Evolutionary conservation across 1,140 invertebrate species (phyloP).

Genomic region (Drosophila dunni): DNA sequence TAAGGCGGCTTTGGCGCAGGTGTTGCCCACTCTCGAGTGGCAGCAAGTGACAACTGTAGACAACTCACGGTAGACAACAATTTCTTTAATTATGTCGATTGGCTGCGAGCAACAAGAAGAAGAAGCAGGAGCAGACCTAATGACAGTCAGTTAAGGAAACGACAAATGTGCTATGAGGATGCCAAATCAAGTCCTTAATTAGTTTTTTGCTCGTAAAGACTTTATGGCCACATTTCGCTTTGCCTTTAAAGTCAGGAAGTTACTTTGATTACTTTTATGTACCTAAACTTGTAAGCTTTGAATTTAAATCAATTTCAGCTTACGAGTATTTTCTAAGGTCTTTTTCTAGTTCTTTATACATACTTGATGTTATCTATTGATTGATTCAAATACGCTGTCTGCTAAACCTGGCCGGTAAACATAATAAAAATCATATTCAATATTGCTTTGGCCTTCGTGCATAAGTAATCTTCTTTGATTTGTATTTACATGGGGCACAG

Average conservation of each 20-base stretch:
- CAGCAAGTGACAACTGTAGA: constrained; percentile 18
- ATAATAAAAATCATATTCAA: constrained; percentile 12
- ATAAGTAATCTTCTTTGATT: background rate
- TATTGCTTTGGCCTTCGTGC: background rate
- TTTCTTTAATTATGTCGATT: constrained; percentile 38
- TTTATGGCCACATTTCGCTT: background rate
- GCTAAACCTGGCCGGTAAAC: background rate
- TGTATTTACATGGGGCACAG: background rate
- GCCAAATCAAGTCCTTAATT: constrained; percentile 26
- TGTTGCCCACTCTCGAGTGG: constrained; percentile 3
- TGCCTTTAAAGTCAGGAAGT: background rate
- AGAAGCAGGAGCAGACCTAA: background rate
- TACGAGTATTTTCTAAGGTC: background rate
- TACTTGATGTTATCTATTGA: background rate
- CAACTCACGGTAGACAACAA: constrained; percentile 12
- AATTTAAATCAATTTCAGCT: background rate
- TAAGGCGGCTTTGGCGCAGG: constrained; percentile 1
- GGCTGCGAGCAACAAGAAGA: background rate
- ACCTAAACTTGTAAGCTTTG: background rate
- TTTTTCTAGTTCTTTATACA: background rate
- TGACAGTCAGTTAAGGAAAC: constrained; percentile 3
- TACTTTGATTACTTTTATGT: background rate
- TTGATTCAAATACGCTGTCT: background rate
- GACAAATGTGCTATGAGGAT: constrained; percentile 7
- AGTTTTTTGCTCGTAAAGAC: constrained; percentile 2